Evolutionary conservation across 2,113 vertebrate species (phyloP), one percentile per base, ranked within the genome.

Genomic region (Zosterops borbonicus): DNA sequence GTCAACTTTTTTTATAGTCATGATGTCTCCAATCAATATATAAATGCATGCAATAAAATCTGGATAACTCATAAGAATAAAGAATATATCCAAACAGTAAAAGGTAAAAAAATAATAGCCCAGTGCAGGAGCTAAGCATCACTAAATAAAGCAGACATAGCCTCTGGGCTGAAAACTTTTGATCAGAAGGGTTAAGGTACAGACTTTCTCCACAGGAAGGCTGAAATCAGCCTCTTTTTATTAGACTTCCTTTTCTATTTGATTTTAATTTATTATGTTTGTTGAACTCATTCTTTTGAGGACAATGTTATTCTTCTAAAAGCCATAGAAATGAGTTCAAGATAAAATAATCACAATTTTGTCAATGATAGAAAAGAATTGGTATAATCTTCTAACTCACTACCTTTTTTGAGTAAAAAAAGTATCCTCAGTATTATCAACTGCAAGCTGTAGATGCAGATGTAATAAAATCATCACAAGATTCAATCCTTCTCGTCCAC

Each of bases 111-210:
- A 87, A 46, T 53, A 85, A 44, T 5, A 92, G 8, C 31, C 44
- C 35, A 87, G 0, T 59, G 21, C 37, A 78, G 58, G 56, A 92
- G 44, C 6, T 71, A 20, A 83, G n/a, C 31, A 69, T 79, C 42
- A 62, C 27, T 68, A 67, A 14, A 83, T 37, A 63, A 37, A 25
- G n/a, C 9, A 95, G 39, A 25, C 15, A 27, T 19, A 47, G 52
- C 31, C 25, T 87, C 46, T 79, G 65, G 22, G 39, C 37, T 96
- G 70, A 81, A 91, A 91, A 70, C 24, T 41, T 82, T 22, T n/a
- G 23, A 91, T 84, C 17, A 77, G 33, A 85, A 12, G 14, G 24
- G 37, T 73, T 44, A 81, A 44, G 33, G 50, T 27, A 76, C n/a
- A 83, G 29, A 6, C 28, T 87, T 78, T 68, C 50, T 80, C 81